Conservation (phyloP, 2,113 vertebrate species). For the Clarias magur region DNA sequence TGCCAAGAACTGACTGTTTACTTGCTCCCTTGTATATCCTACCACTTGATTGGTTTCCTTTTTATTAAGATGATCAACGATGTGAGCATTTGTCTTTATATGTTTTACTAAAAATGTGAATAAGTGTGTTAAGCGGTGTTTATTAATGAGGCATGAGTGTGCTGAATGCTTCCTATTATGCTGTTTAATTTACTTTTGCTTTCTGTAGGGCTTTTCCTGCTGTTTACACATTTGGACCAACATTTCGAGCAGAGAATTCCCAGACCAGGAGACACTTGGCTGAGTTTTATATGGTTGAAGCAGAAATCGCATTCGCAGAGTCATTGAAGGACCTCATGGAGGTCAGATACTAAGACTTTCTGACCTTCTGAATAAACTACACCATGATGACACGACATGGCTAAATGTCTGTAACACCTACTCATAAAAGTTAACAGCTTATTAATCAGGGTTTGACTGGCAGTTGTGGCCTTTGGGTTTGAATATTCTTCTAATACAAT, state of each 20-base stretch:
- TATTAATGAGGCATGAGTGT: neutral
- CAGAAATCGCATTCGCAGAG: constrained; percentile 87
- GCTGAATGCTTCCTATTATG: neutral
- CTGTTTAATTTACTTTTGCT: constrained; percentile 1
- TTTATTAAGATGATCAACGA: no score
- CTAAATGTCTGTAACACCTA: neutral
- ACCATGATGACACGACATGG: neutral
- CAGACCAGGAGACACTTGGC: constrained; percentile 92
- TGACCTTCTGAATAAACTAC: constrained; percentile 2
- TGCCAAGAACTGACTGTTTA: no score
- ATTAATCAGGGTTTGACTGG: neutral
- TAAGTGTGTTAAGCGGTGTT: neutral
- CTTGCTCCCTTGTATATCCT: no score
- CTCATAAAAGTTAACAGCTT: neutral
- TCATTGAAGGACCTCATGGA: constrained; percentile 85
- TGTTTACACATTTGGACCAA: constrained; percentile 93
- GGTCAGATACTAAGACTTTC: constrained; percentile 65
- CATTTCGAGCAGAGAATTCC: constrained; percentile 93
- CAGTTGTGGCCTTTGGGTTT: neutral
- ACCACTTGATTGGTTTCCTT: no score
- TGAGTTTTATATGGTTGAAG: constrained; percentile 98
- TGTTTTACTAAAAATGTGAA: neutral
- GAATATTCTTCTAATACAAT: neutral
- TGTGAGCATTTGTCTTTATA: no score
- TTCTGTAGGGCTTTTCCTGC: constrained; percentile 83